Evolutionary conservation across 2,113 vertebrate genomes (phyloP).

Genomic region (Urocynchramus pylzowi): DNA sequence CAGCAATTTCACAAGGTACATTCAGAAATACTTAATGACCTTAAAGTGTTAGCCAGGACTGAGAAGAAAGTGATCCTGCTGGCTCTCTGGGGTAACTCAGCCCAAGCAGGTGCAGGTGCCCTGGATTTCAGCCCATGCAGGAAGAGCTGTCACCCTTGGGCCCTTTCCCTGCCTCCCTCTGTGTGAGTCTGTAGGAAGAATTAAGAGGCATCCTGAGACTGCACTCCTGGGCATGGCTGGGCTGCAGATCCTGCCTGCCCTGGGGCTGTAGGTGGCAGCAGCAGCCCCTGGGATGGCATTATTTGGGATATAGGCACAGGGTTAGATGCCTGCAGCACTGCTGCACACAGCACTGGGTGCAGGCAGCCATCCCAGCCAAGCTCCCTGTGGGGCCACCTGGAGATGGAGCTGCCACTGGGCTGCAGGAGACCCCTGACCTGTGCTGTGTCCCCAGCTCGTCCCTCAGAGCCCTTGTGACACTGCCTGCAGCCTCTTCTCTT

Average conservation of each 20-base stretch:
- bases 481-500: background rate
- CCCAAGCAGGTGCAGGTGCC: background rate
- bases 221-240: background rate
- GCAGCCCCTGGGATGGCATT: background rate
- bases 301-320: accelerated
- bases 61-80: background rate
- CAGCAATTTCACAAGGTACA: too few relatives aligned
- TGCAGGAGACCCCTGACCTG: background rate
- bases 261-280: background rate
- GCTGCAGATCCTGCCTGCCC: background rate
- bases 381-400: accelerated
- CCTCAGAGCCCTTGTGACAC: accelerated
- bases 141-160: background rate
- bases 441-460: background rate
- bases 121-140: background rate
- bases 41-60: background rate
- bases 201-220: accelerated
- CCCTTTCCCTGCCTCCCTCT: background rate
- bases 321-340: too few relatives aligned
- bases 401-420: accelerated
- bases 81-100: accelerated
- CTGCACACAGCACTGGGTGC: background rate
- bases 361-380: accelerated
- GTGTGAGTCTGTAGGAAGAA: accelerated
- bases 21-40: background rate